A percentile compares a stretch with the other conserved stretches of the same genome.
Conservation (phyloP, 1,140 invertebrate genomes). For the Chymomyza costata region DNA sequence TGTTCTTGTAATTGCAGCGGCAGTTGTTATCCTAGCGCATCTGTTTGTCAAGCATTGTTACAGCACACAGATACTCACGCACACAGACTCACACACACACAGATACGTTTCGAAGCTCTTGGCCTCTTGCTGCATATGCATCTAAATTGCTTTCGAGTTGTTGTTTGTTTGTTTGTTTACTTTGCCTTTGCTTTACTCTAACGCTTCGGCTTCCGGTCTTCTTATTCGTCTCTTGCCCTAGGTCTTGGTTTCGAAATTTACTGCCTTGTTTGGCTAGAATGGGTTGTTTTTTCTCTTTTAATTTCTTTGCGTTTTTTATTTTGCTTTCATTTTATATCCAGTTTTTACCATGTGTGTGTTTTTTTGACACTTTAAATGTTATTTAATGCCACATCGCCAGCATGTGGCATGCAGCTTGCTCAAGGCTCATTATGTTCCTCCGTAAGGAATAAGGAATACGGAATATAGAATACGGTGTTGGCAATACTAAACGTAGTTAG, state of each 20-base stretch:
- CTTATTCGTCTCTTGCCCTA: no score
- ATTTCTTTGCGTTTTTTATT: constrained; percentile 42
- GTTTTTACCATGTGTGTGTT: neutral
- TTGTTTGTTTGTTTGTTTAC: constrained; percentile 52
- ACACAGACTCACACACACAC: neutral
- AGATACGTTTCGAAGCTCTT: constrained; percentile 22
- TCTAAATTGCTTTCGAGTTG: constrained; percentile 65
- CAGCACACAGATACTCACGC: neutral
- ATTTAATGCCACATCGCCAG: constrained; percentile 48
- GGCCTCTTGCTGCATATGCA: constrained; percentile 35
- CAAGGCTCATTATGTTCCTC: constrained; percentile 1
- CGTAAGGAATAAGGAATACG: no score
- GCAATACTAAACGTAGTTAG: neutral
- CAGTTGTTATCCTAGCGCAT: constrained; percentile 1
- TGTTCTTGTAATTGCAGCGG: constrained; percentile 13
- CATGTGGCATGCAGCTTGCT: constrained; percentile 1
- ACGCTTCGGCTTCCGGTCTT: no score
- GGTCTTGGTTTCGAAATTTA: constrained; percentile 66
- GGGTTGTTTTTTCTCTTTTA: constrained; percentile 53
- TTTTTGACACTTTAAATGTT: constrained; percentile 65
- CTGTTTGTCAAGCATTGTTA: constrained; percentile 4
- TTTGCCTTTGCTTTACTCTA: no score
- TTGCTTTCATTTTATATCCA: neutral
- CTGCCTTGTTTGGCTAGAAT: constrained; percentile 68
- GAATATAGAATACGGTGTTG: no score